Evolutionary conservation across 2,113 vertebrate genomes (phyloP), one percentile per base, ranked within the genome.

Genomic region (Periophthalmodon schlosseri): DNA sequence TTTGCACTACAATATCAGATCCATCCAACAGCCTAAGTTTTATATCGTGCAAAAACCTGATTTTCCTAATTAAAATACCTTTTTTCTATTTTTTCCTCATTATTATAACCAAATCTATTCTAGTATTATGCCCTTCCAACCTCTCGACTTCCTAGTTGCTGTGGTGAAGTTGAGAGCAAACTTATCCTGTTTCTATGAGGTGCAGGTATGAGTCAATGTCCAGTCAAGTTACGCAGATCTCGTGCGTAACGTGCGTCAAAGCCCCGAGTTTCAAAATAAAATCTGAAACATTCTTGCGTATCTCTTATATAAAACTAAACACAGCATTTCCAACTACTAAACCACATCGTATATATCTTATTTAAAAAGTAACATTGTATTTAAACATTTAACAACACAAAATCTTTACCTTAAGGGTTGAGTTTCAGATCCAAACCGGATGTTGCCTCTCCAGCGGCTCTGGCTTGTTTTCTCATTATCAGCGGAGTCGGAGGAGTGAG

Each of bases 211-310:
- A 80, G 64, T 57, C 61, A 65, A 34, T 68, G 4, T 21, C 64
- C 57, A 0, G 33, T 76, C 10, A 73, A 84, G 70, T 54, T 49
- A 14, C 5, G 2, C 0, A 11, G 5, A 6, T 2, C 0, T 18
- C 20, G 2, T 2, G 0, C 54, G 20, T 34, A 36, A 14, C 11
- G 8, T 5, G 52, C 11, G 8, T 4, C 20, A 54, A 34, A 10
- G n/a, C 1, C 1, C 0, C 0, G 0, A 0, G 1, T 15, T 85
- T 88, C 87, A 86, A 77, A 2, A 65, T 86, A 89, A 89, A 88
- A 78, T 52, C 15, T 0, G 0, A 0, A 13, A 18, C 0, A 0
- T 14, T 54, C 16, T 49, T 5, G 1, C 69, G 72, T 58, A 0
- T 63, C n/a, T 18, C 0, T 33, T 56, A 56, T 0, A 5, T 0